A percentile compares a stretch with the other conserved stretches of the same genome.
Evolutionary conservation across 2,888 invertebrate genomes (phyloP).

Genomic region (Ormyrus pomaceus): DNA sequence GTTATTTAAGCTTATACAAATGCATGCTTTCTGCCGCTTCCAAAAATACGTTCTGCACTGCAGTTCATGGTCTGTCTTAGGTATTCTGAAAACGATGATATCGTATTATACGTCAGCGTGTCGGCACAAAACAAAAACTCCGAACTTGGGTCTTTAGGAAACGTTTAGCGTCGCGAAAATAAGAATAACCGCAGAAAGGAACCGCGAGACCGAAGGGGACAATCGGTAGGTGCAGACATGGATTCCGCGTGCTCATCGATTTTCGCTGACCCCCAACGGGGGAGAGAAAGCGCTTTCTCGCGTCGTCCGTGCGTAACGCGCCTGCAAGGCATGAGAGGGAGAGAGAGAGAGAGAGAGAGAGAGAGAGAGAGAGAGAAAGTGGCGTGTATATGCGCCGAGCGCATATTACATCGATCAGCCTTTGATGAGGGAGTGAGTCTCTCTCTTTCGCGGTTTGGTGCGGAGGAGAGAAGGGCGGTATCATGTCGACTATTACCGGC

Average conservation of each 20-base stretch:
- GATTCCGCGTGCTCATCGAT: constrained; percentile 52
- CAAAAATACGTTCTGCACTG: too few relatives aligned
- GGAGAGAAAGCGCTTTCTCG: constrained; percentile 24
- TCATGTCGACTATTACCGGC: constrained; percentile 69
- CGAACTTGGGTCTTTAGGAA: too few relatives aligned
- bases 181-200: constrained; percentile 37
- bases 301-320: constrained; percentile 13
- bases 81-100: too few relatives aligned
- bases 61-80: too few relatives aligned
- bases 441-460: constrained; percentile 43
- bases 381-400: constrained; percentile 48
- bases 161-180: constrained; percentile 10
- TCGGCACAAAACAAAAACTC: too few relatives aligned
- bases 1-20: too few relatives aligned
- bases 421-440: constrained; percentile 67
- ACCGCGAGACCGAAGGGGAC: neutral
- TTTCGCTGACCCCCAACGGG: constrained; percentile 36
- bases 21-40: too few relatives aligned
- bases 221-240: neutral
- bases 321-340: neutral
- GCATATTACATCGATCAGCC: constrained; percentile 73
- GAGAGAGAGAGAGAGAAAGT: constrained; percentile 45
- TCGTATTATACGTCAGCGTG: too few relatives aligned
- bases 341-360: constrained; percentile 4
- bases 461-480: constrained; percentile 54